Evolutionary conservation across 2,113 vertebrate genomes (phyloP), one percentile per base, ranked within the genome.

Genomic region (Clarias gariepinus): DNA sequence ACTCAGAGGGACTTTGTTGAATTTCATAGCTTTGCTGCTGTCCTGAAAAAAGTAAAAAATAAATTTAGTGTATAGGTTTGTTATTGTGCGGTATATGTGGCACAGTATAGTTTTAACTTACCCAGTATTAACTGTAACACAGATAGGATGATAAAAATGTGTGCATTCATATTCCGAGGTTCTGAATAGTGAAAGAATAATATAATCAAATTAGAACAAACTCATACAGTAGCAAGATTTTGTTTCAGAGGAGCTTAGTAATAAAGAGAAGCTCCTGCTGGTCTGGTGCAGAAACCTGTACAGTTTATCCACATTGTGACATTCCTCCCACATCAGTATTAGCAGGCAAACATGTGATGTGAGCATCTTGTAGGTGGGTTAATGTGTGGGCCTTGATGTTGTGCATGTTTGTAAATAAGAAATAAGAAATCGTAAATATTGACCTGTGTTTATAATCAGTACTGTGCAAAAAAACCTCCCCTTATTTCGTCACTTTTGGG

Each of bases 1-100:
- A 0, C 28, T 80, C 78, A 80, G 78, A 80, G 21, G 78, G 78
- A 30, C 55, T 80, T 58, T 60, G 78, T 7, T 80, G 78, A 80
- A 80, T 19, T 0, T 60, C 78, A 36, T 80, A 80, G 28, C 23
- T 80, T 57, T 60, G 78, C 55, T 21, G 55, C 36, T 82, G 74
- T 53, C 60, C 74, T 85, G 47, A 28, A 68, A 64, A 52, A 78
- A 52, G 68, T 10, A n/a, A 63, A 19, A 64, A 1, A 52, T 64
- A 10, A 6, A 3, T 9, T 47, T 47, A 36, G 25, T 80, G 8
- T 18, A 25, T 1, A 47, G 33, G 3, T 4, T 23, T 47, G 0
- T 4, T 19, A 33, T 80, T 80, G 19, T 23, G 71, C 3, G 8
- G 19, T 30, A 80, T 1, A 23, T 47, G 9, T 21, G 28, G 3